Conservation (phyloP, 2,888 invertebrate genomes). For the Archips crataeganus region DNA sequence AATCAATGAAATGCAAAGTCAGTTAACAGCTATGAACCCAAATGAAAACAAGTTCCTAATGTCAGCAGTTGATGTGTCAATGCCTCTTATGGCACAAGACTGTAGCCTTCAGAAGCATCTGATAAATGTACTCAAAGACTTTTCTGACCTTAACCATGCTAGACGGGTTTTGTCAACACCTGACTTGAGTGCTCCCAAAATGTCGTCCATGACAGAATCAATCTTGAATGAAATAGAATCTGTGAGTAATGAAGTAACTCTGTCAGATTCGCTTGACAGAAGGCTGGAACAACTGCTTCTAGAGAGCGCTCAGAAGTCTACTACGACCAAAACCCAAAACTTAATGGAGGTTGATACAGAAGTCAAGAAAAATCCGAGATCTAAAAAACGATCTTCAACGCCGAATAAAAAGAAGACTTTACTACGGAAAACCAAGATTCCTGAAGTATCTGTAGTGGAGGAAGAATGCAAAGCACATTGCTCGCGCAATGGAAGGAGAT, state of each 20-base stretch:
- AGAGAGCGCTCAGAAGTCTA: conserved; percentile 72
- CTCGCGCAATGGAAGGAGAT: conserved; percentile 59
- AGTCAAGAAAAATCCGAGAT: conserved; percentile 49
- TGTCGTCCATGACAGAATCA: conserved; percentile 56
- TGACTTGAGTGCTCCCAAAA: conserved; percentile 17
- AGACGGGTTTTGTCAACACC: conserved; percentile 27
- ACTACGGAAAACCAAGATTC: conserved; percentile 52
- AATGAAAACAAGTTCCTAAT: conserved; percentile 59
- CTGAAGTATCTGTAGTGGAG: conserved; percentile 59
- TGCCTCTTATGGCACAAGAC: conserved; percentile 71
- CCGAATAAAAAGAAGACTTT: conserved; percentile 60
- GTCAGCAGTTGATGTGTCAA: conserved; percentile 61
- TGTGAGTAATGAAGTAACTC: conserved; percentile 58
- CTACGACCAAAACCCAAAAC: conserved; percentile 41
- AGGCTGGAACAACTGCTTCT: conserved; percentile 67
- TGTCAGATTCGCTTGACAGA: conserved; percentile 64
- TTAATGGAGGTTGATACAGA: conserved; percentile 50
- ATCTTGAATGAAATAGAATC: conserved; percentile 59
- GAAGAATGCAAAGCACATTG: conserved; percentile 68
- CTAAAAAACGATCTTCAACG: conserved; percentile 66
- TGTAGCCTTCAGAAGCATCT: conserved; percentile 53
- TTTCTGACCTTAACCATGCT: conserved; percentile 40
- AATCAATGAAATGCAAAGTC: conserved; percentile 58
- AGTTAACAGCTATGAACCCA: conserved; percentile 42
- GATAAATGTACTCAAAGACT: conserved; percentile 12